A percentile compares a stretch with the other conserved stretches of the same genome.
Conservation (phyloP, 2,113 vertebrate genomes). For the Sylvia atricapilla region DNA sequence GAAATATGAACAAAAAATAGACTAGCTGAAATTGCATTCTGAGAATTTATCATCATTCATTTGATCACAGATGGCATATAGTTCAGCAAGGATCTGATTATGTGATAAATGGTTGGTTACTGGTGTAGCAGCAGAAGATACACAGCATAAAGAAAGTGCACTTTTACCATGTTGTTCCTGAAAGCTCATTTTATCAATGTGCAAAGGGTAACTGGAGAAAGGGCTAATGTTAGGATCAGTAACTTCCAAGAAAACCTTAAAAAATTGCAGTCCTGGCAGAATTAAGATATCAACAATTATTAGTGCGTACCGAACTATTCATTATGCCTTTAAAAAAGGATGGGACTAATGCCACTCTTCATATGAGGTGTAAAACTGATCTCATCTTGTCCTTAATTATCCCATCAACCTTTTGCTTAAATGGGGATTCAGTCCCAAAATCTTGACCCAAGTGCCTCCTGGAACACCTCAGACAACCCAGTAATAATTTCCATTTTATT, state of each 20-base stretch:
- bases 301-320: background rate
- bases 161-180: background rate
- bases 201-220: background rate
- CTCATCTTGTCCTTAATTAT: background rate
- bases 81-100: conserved; percentile 36
- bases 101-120: conserved; percentile 3
- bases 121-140: conserved; percentile 13
- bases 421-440: background rate
- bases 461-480: background rate
- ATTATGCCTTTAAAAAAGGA: background rate
- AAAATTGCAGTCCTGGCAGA: background rate
- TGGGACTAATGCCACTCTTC: background rate
- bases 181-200: background rate
- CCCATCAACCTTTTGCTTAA: background rate
- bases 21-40: conserved; percentile 44
- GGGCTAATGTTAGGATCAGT: background rate
- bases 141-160: background rate
- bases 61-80: conserved; percentile 50
- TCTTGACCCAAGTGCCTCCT: background rate
- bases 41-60: conserved; percentile 54
- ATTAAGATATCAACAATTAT: background rate
- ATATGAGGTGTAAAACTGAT: background rate
- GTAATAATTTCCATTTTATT: background rate
- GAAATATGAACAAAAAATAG: conserved; percentile 51
- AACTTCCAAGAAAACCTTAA: background rate